These are phyloP conservation scores for Apodemia mormo DNA, from an alignment of 2,888 invertebrate species.

Conservation along the genomic window DNA sequence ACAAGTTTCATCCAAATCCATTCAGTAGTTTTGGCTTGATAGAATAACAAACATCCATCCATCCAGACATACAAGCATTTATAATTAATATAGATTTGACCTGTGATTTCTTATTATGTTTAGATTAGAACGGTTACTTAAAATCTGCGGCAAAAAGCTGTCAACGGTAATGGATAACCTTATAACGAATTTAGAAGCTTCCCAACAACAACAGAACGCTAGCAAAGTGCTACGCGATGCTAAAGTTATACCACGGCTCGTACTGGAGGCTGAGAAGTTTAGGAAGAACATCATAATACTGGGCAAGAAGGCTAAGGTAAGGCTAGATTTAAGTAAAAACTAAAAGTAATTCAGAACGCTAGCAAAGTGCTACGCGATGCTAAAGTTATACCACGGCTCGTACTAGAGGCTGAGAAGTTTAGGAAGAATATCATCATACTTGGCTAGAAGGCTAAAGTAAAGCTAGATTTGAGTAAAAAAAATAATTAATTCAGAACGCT, in stretches of 20 bases:
- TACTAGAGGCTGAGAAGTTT: slow-evolving; percentile 85
- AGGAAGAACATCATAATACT: slow-evolving; percentile 80
- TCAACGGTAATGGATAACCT: slow-evolving; percentile 80
- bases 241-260: slow-evolving; percentile 83
- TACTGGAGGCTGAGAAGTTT: slow-evolving; percentile 85
- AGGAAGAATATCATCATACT: slow-evolving; percentile 80
- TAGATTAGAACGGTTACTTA: slow-evolving; percentile 81
- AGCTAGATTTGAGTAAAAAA: neutral
- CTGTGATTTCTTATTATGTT: neutral
- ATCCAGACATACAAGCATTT: too few species aligned
- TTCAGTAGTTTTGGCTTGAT: too few species aligned
- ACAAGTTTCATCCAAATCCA: too few species aligned
- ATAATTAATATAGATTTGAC: too few species aligned
- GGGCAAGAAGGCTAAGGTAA: slow-evolving; percentile 82
- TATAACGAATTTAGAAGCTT: slow-evolving; percentile 81
- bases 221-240: slow-evolving; percentile 82
- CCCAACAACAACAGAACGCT: slow-evolving; percentile 57
- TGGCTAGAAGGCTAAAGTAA: slow-evolving; percentile 81
- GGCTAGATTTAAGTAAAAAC: neutral
- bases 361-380: slow-evolving; percentile 82
- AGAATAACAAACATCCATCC: too few species aligned
- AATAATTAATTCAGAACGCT: too few species aligned
- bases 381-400: slow-evolving; percentile 83
- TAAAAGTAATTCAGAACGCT: too few species aligned
- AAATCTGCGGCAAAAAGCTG: slow-evolving; percentile 82